These are phyloP conservation scores for Uropetala carovei DNA, from an alignment of 2,888 invertebrate genomes.

Conservation along the genomic window DNA sequence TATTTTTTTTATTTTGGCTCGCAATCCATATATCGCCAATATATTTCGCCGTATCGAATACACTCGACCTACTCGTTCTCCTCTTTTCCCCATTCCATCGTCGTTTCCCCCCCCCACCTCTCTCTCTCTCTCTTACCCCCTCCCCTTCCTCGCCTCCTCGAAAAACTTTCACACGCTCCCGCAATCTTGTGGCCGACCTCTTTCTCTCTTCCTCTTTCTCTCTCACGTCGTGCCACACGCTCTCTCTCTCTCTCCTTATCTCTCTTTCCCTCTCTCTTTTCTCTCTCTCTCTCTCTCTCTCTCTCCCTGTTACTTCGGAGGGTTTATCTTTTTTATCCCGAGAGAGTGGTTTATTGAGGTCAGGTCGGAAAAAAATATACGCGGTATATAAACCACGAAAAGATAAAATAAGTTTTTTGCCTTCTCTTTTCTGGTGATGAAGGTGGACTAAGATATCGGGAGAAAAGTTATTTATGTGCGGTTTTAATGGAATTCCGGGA, in stretches of 20 bases:
- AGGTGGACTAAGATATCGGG: slow-evolving; percentile 51
- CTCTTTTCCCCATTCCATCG: neutral
- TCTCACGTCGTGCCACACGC: neutral
- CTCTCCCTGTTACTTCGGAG: neutral
- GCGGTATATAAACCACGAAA: neutral
- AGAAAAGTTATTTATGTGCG: slow-evolving; percentile 50
- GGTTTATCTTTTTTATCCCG: slow-evolving; percentile 38
- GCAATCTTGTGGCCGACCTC: slow-evolving; percentile 32
- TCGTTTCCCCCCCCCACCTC: neutral
- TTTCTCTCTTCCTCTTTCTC: neutral
- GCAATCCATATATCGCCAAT: neutral
- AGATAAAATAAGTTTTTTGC: slow-evolving; percentile 4
- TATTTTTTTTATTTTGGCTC: neutral
- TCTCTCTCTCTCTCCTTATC: slow-evolving; percentile 19
- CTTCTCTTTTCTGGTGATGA: slow-evolving; percentile 40
- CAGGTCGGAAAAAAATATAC: slow-evolving; percentile 17
- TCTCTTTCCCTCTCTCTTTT: neutral
- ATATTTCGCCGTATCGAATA: slow-evolving; percentile 17
- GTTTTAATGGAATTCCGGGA: slow-evolving; percentile 46
- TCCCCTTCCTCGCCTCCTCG: neutral
- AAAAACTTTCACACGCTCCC: neutral
- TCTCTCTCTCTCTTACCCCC: neutral
- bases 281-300: neutral
- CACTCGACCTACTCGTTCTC: slow-evolving; percentile 10
- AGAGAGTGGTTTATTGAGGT: slow-evolving; percentile 55